A percentile compares a stretch with the other conserved stretches of the same genome.
Evolutionary conservation across 2,113 vertebrate genomes (phyloP).

Genomic region (Eudorcas thomsonii): DNA sequence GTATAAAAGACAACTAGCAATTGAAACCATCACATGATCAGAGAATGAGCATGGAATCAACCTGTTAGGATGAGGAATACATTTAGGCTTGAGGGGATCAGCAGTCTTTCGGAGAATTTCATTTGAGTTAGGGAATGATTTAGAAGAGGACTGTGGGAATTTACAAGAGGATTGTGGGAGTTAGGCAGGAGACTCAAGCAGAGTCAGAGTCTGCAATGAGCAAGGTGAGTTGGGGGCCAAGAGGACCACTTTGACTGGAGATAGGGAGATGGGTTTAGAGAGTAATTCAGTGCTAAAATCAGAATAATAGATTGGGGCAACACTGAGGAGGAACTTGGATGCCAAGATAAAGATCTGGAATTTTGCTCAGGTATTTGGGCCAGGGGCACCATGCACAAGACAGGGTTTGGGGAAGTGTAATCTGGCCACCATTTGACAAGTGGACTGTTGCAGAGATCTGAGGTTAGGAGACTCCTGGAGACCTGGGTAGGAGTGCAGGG

Average conservation of each 20-base stretch:
- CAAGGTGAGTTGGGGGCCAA: background rate
- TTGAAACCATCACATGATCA: background rate
- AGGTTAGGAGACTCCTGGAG: background rate
- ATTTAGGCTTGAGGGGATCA: background rate
- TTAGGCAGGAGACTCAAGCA: background rate
- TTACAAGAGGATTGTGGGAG: background rate
- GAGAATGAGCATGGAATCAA: background rate
- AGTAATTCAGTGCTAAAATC: background rate
- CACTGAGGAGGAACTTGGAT: background rate
- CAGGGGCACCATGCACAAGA: background rate
- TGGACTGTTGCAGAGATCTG: background rate
- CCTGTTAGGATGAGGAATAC: background rate
- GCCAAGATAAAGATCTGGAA: slow-evolving; percentile 24
- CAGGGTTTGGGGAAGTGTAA: background rate
- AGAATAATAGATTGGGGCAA: background rate
- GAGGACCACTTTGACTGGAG: background rate
- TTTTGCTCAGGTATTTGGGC: background rate
- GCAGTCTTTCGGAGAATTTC: background rate
- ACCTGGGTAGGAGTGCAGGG: background rate
- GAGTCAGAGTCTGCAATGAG: background rate
- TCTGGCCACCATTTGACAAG: background rate
- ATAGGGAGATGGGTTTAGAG: background rate
- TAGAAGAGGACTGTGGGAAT: background rate
- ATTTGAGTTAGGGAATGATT: background rate
- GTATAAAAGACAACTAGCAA: background rate